Conservation (phyloP, 2,113 vertebrate species). For the Macrotus californicus region DNA sequence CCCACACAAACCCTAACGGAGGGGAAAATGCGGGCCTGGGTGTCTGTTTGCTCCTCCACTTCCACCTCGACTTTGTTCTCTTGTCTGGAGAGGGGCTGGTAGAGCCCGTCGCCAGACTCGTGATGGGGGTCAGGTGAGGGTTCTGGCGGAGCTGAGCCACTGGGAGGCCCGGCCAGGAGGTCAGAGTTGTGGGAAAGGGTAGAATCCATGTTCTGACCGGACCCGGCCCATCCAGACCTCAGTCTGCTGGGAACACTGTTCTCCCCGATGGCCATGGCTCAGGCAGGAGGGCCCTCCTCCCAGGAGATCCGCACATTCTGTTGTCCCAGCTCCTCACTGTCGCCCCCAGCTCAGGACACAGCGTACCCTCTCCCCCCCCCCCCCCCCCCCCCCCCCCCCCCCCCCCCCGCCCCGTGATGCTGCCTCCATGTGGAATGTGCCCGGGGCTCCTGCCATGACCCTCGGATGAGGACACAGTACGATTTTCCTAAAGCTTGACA, state of each 20-base stretch:
- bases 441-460: background rate
- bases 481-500: background rate
- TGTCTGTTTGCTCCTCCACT: background rate
- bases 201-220: background rate
- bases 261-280: background rate
- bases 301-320: background rate
- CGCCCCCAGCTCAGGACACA: background rate
- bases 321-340: background rate
- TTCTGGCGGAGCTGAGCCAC: background rate
- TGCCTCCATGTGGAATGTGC: background rate
- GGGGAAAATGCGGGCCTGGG: background rate
- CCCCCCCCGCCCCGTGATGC: background rate
- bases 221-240: background rate
- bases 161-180: background rate
- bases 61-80: background rate
- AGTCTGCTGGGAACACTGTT: background rate
- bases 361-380: too few relatives aligned
- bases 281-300: background rate
- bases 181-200: background rate
- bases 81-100: background rate
- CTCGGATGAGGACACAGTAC: background rate
- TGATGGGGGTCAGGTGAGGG: background rate
- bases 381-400: too few relatives aligned
- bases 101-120: background rate
- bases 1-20: background rate